Conservation (phyloP, 2,888 invertebrate species). For the Beris chalybata region DNA sequence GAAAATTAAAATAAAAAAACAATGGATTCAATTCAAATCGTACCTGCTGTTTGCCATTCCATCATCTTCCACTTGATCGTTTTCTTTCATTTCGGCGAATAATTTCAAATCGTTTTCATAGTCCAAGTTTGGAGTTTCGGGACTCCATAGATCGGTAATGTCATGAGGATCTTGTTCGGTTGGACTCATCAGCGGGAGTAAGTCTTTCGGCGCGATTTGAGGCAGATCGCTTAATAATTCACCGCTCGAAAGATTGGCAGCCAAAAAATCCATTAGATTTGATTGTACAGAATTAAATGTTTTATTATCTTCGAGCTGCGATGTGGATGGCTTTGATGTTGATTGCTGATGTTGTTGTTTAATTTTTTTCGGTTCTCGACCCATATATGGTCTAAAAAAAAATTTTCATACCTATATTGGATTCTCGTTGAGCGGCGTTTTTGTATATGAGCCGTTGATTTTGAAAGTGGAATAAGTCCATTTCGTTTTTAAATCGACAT, state of each 20-base stretch:
- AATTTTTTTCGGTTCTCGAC: constrained; percentile 45
- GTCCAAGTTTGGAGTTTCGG: constrained; percentile 17
- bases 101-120: constrained; percentile 3
- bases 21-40: neutral
- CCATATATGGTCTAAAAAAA: constrained; percentile 51
- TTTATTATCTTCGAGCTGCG: constrained; percentile 34
- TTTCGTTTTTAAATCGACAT: no score
- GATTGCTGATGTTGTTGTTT: constrained; percentile 6
- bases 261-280: constrained; percentile 53
- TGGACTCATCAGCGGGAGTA: constrained; percentile 44
- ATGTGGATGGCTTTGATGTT: constrained; percentile 23
- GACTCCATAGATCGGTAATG: constrained; percentile 29
- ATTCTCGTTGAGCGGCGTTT: no score
- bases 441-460: no score
- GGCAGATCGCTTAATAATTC: constrained; percentile 49
- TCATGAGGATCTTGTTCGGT: constrained; percentile 15
- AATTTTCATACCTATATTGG: neutral
- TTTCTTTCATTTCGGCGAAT: neutral
- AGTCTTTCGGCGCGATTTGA: constrained; percentile 47
- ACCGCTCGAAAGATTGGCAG: constrained; percentile 51
- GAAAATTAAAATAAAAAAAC: constrained; percentile 30
- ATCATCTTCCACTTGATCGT: constrained; percentile 33
- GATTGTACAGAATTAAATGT: constrained; percentile 51
- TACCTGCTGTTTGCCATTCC: constrained; percentile 5
- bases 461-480: no score